Evolutionary conservation across 2,797 vertebrate genomes (phyloP), one percentile per base, ranked within the genome.

Genomic region (Cynopterus sphinx): DNA sequence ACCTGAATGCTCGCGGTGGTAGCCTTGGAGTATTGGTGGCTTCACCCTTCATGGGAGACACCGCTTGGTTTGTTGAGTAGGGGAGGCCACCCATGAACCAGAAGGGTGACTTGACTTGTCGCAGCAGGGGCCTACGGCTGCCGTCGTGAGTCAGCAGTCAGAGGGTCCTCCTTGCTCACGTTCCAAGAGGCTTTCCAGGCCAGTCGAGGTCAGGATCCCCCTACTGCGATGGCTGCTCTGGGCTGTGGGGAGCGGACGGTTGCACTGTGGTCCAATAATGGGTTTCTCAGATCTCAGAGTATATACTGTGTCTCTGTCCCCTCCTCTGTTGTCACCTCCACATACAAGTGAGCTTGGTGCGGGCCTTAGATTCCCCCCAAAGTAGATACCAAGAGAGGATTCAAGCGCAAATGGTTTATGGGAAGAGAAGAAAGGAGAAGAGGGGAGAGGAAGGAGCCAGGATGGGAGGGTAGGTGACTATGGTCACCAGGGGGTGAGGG

Each of bases 171-270:
- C 79, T 55, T 3, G 0, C 46, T 28, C 26, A 1, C 53, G 26
- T 33, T 33, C 53, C 21, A 55, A 15, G 74, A 61, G 11, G 11
- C 46, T 82, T 68, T 70, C 43, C 21, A 0, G 24, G 21, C 39
- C 36, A n/a, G 12, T 49, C 15, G 28, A 2, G 4, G 55, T n/a
- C 70, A 59, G 11, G 33, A 51, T 9, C 15, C 43, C 7, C 15
- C 15, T 26, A 0, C 55, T 9, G 46, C 46, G 65, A 24, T 65
- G 36, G 51, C 70, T 17, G n/a, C 73, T 1, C 70, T 28, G 43
- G 53, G 31, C 0, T 5, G 17, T 33, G 22, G n/a, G 5, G 51
- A 0, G 0, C 41, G 33, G 65, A 2, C 3, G 12, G 0, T 19
- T 49, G 46, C 55, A 13, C 13, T 55, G 10, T 6, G 12, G 41